Evolutionary conservation across 2,888 invertebrate genomes (phyloP), one percentile per base, ranked within the genome.

Genomic region (Sericinus montela): DNA sequence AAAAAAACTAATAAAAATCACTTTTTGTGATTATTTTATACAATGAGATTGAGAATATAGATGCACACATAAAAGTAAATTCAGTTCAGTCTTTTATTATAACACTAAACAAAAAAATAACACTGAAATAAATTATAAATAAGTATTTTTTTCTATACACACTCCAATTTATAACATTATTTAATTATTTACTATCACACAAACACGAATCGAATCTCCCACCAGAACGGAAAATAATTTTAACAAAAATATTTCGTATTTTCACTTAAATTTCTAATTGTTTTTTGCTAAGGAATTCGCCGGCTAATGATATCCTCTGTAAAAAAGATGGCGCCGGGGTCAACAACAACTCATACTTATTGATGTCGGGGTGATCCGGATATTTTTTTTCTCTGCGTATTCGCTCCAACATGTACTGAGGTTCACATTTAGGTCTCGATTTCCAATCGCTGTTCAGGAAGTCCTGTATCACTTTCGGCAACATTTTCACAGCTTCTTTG

Each of bases 241-340:
- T 25, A 1, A 25, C 25, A 8, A 25, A 4, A 25, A 25, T 25
- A 8, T 25, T 30, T 6, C 11, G 10, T 19, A 19, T 11, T 11
- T 14, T 8, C 15, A 41, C 52, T 65, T 68, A 85, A 52, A 81
- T 54, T 56, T 83, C 73, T 47, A 85, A 60, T 46, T 83, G 85
- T 25, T 87, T 82, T 60, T 83, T 87, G 42, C 69, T 83, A 43
- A 88, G 61, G 84, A 96, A 94, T 89, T 96, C 95, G 0, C 96
- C 96, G 53, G 94, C 91, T 56, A 95, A 87, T 11, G 94, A 94
- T 72, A 96, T 90, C 65, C 94, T 90, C 74, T 94, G 94, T 52
- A 94, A 77, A 75, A 95, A 96, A 11, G 95, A 93, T 48, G 95
- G 96, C 1, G 95, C 94, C 43, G 93, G 93, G 62, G 97, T 97